Conservation (phyloP, 2,888 invertebrate species). For the Petrolisthes manimaculis region DNA sequence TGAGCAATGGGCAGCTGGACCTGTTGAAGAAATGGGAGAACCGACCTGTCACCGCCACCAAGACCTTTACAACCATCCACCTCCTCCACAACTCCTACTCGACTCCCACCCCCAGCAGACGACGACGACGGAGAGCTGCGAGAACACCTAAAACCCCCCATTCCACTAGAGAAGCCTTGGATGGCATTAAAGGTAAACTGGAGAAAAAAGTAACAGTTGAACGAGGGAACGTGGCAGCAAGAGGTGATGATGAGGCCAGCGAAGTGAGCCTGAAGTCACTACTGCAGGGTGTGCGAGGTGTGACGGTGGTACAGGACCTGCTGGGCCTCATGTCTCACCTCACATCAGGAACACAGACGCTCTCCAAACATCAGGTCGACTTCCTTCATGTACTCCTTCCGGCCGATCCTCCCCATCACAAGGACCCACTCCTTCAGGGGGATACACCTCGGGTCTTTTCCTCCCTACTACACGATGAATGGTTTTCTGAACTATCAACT, state of each 20-base stretch:
- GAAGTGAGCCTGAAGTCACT: not conserved
- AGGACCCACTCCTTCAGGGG: too few relatives aligned
- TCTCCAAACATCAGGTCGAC: not conserved
- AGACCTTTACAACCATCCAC: not conserved
- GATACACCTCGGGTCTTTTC: not conserved
- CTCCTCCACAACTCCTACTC: not conserved
- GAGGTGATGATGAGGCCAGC: not conserved
- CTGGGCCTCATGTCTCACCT: not conserved
- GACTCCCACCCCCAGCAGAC: not conserved
- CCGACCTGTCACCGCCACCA: not conserved
- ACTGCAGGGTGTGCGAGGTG: not conserved
- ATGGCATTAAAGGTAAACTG: not conserved
- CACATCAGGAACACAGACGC: not conserved
- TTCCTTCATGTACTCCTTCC: not conserved
- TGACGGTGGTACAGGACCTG: not conserved
- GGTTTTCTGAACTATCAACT: not conserved
- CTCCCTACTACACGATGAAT: not conserved
- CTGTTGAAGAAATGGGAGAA: not conserved
- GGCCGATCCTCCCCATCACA: too few relatives aligned
- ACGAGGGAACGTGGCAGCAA: not conserved
- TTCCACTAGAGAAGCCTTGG: not conserved
- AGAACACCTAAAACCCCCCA: not conserved
- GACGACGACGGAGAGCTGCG: not conserved
- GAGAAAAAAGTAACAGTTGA: not conserved
- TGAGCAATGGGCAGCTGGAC: not conserved